phyloP scores from a whole-genome alignment of 2,888 invertebrate genomes.

The Hydriomena furcata region DNA sequence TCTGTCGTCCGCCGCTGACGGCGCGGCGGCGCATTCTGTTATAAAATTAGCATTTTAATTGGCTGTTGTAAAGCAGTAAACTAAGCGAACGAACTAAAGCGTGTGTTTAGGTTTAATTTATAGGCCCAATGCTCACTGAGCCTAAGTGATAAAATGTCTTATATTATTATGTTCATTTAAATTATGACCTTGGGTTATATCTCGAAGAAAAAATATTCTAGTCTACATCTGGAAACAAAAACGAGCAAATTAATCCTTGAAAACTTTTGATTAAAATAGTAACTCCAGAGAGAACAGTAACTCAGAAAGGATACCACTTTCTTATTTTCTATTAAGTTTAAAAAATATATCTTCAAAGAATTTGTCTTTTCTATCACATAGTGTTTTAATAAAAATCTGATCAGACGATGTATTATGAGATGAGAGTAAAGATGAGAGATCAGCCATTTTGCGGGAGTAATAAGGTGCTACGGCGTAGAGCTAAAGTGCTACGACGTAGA shows the following conservation, averaged over 20 bases:
- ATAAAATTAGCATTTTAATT: slow-evolving; percentile 35
- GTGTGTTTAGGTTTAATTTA: slow-evolving; percentile 20
- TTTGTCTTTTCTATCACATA: background rate
- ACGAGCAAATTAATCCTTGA: background rate
- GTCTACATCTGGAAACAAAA: no score
- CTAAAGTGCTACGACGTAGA: slow-evolving; percentile 14
- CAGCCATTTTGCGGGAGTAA: background rate
- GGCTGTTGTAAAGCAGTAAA: slow-evolving; percentile 23
- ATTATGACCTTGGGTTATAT: background rate
- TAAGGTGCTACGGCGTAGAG: slow-evolving; percentile 15
- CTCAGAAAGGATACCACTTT: background rate
- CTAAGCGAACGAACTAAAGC: slow-evolving; percentile 17
- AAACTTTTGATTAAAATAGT: slow-evolving; percentile 2
- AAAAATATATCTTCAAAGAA: background rate
- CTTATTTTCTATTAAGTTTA: background rate
- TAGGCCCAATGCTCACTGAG: background rate
- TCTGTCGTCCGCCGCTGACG: background rate
- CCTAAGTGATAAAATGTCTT: slow-evolving; percentile 11
- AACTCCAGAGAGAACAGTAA: background rate
- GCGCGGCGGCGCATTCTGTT: background rate
- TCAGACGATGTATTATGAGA: no score
- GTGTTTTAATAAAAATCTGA: no score
- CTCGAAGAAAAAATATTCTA: background rate
- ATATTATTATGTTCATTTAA: slow-evolving; percentile 4
- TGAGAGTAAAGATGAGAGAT: no score